Percentiles rank a stretch among this genome's conserved stretches.
These are phyloP conservation scores for Aplocera efformata DNA, from an alignment of 2,888 invertebrate species.

Conservation along the genomic window DNA sequence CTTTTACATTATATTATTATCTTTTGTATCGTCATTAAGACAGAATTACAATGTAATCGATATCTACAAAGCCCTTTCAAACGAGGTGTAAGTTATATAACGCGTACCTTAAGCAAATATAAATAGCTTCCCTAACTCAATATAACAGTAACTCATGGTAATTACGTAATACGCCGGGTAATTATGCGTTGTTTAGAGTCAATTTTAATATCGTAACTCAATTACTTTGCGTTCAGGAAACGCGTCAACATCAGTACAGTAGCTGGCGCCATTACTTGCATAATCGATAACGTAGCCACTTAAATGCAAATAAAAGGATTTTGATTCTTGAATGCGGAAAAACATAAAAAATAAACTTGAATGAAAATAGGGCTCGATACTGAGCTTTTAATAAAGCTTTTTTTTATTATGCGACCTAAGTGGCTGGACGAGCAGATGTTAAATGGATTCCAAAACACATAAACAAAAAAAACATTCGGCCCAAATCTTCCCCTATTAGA, in stretches of 20 bases:
- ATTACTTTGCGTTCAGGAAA: conserved; percentile 50
- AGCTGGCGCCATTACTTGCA: conserved; percentile 48
- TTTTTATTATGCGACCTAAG: too few species aligned
- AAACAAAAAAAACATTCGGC: too few species aligned
- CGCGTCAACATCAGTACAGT: conserved; percentile 43
- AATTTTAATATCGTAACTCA: conserved; percentile 52
- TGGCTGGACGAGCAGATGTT: too few species aligned
- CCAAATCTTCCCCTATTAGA: too few species aligned
- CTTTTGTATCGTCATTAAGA: too few species aligned
- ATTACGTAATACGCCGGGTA: conserved; percentile 41
- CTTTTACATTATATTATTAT: too few species aligned
- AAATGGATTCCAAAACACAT: too few species aligned
- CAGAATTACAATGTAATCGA: conserved; percentile 12
- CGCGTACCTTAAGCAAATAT: conserved; percentile 28
- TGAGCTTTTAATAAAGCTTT: too few species aligned
- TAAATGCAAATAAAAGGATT: conserved; percentile 31
- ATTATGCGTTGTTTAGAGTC: conserved; percentile 47
- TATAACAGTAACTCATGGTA: conserved; percentile 37
- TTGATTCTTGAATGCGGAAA: too few species aligned
- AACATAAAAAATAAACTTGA: too few species aligned
- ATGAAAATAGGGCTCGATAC: too few species aligned
- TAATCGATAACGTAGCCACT: conserved; percentile 35
- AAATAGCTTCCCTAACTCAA: conserved; percentile 40
- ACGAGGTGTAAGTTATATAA: conserved; percentile 20
- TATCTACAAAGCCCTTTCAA: conserved; percentile 8